Percentiles rank a stretch among this genome's conserved stretches.
Conservation (phyloP, 1,140 invertebrate species). For the Semibalanus balanoides region DNA sequence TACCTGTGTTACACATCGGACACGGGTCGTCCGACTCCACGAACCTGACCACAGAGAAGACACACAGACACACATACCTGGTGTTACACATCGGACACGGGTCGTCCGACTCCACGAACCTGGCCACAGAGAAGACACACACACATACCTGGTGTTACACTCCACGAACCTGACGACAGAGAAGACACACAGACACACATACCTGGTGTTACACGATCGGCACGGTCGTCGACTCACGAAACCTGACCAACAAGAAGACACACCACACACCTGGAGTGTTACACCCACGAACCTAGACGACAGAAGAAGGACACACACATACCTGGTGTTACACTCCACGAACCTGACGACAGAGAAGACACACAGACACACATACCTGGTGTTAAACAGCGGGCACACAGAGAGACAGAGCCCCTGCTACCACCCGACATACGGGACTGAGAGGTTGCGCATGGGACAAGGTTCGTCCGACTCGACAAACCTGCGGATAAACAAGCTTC, state of each 20-base stretch:
- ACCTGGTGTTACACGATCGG: too few relatives aligned
- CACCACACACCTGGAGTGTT: neutral
- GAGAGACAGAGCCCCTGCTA: too few relatives aligned
- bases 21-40: constrained; percentile 1
- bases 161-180: neutral
- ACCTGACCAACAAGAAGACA: neutral
- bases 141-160: neutral
- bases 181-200: neutral
- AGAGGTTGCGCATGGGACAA: neutral
- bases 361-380: too few relatives aligned
- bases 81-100: neutral
- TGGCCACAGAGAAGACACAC: neutral
- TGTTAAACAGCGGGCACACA: neutral
- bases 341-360: neutral
- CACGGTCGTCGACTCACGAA: neutral
- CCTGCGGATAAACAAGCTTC: too few relatives aligned
- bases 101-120: neutral
- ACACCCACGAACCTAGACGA: neutral
- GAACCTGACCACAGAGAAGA: neutral
- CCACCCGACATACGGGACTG: too few relatives aligned
- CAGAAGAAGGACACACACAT: neutral
- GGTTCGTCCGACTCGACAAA: constrained; percentile 1
- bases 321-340: neutral
- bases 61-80: too few relatives aligned
- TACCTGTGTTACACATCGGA: neutral